phyloP scores from a whole-genome alignment of 1,140 invertebrate genomes.

The Drosophila rhopaloa region DNA sequence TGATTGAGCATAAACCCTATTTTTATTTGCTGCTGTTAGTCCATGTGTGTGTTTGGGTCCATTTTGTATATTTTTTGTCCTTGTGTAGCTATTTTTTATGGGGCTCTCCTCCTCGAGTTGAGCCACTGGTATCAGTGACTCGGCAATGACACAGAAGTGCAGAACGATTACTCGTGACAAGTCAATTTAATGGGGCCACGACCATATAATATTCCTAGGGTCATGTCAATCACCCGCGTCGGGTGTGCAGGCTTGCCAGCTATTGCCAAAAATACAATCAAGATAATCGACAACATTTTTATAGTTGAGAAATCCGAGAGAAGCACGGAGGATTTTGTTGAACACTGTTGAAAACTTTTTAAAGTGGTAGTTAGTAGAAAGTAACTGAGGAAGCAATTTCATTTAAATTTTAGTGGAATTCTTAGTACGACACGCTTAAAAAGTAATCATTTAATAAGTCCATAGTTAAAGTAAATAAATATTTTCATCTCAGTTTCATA shows the following conservation, averaged over 20 bases:
- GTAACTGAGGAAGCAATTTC: too few relatives aligned
- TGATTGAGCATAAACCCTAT: conserved; percentile 73
- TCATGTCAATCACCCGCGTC: conserved; percentile 42
- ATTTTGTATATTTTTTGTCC: conserved; percentile 10
- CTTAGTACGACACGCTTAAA: too few relatives aligned
- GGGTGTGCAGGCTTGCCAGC: conserved; percentile 29
- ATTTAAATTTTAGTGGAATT: too few relatives aligned
- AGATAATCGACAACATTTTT: conserved; percentile 37
- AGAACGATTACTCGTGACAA: conserved; percentile 60
- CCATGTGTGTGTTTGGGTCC: conserved; percentile 7
- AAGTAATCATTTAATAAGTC: too few relatives aligned
- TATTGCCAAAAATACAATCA: conserved; percentile 36
- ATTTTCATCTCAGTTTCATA: too few relatives aligned
- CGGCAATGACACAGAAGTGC: conserved; percentile 55
- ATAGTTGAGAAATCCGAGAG: conserved; percentile 8
- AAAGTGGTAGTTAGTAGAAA: too few relatives aligned
- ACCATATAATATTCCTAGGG: conserved; percentile 32
- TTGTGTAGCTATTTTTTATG: conserved; percentile 53
- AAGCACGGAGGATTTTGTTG: too few relatives aligned
- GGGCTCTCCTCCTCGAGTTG: conserved; percentile 9
- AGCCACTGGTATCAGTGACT: conserved; percentile 34
- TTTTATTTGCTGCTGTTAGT: conserved; percentile 22
- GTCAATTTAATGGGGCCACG: conserved; percentile 59
- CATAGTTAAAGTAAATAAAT: too few relatives aligned
- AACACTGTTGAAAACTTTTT: conserved; percentile 2